Evolutionary conservation across 2,888 invertebrate genomes (phyloP).

Genomic region (Drosophila eohydei): DNA sequence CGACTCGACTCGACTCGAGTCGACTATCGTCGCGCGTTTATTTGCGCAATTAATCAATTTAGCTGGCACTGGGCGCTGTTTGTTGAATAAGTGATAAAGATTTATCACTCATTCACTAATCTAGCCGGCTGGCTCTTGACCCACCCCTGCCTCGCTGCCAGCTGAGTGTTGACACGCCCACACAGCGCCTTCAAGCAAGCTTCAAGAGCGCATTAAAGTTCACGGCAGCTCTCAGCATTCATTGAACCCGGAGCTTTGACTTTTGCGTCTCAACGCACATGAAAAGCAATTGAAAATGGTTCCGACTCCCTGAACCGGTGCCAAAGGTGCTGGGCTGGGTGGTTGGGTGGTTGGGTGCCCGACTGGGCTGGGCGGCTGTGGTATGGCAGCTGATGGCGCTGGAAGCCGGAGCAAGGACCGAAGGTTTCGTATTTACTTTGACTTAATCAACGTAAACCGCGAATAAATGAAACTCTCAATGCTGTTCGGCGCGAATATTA

Average conservation of each 20-base stretch:
- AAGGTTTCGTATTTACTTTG: constrained; percentile 35
- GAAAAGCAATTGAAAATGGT: constrained; percentile 63
- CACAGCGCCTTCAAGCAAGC: constrained; percentile 13
- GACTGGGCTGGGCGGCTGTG: neutral
- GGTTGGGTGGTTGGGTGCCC: neutral
- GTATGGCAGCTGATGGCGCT: neutral
- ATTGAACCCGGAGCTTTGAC: constrained; percentile 78
- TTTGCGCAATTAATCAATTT: constrained; percentile 80
- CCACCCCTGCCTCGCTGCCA: neutral
- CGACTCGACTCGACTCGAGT: constrained; percentile 13
- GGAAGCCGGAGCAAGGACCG: constrained; percentile 16
- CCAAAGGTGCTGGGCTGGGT: constrained; percentile 6
- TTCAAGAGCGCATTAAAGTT: constrained; percentile 59
- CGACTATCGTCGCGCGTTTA: constrained; percentile 59
- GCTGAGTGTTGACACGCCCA: too few species aligned
- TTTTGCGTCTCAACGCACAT: constrained; percentile 75
- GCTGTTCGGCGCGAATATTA: constrained; percentile 14
- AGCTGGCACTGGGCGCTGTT: constrained; percentile 62
- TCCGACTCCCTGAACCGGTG: constrained; percentile 20
- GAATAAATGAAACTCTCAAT: constrained; percentile 28
- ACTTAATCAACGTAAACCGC: constrained; percentile 40
- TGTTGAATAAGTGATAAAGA: constrained; percentile 77
- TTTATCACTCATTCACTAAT: constrained; percentile 69
- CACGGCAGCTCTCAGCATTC: constrained; percentile 57
- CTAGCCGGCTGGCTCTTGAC: constrained; percentile 16